Percentiles rank a stretch among this genome's conserved stretches.
Evolutionary conservation across 35 echinoderm and acorn worm species (phyloP).

Genomic region (Stichopus chloronotus): DNA sequence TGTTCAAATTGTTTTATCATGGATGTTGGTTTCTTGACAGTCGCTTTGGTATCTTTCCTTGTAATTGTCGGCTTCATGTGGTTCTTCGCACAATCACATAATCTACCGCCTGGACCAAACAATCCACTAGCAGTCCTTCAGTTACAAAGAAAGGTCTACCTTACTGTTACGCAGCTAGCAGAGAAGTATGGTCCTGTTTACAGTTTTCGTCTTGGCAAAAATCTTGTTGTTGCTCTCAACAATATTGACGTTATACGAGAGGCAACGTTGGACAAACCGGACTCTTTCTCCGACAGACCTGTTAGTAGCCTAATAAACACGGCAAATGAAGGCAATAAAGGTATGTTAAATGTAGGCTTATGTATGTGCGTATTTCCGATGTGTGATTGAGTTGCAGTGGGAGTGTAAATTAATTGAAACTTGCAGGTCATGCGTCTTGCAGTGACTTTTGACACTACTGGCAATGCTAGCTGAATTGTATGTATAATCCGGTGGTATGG

Average conservation of each 20-base stretch:
- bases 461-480: too few species aligned
- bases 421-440: too few species aligned
- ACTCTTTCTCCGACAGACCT: neutral
- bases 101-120: conserved; percentile 1
- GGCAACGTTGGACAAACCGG: neutral
- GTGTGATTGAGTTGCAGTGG: neutral
- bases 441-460: too few species aligned
- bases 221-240: conserved; percentile 15
- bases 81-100: neutral
- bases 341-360: neutral
- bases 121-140: conserved; percentile 1
- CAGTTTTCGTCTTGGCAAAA: neutral
- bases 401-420: too few species aligned
- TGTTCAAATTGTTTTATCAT: neutral
- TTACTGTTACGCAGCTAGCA: neutral
- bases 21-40: neutral
- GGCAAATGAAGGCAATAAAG: neutral
- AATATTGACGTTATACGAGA: neutral
- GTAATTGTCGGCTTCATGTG: neutral
- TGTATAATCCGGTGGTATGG: too few species aligned
- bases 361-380: neutral
- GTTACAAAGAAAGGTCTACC: neutral
- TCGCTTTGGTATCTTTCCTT: neutral
- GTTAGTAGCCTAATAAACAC: neutral
- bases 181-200: conserved; percentile 5